Evolutionary conservation across 2,888 invertebrate species (phyloP), one percentile per base, ranked within the genome.

Genomic region (Ophioninae sp.): DNA sequence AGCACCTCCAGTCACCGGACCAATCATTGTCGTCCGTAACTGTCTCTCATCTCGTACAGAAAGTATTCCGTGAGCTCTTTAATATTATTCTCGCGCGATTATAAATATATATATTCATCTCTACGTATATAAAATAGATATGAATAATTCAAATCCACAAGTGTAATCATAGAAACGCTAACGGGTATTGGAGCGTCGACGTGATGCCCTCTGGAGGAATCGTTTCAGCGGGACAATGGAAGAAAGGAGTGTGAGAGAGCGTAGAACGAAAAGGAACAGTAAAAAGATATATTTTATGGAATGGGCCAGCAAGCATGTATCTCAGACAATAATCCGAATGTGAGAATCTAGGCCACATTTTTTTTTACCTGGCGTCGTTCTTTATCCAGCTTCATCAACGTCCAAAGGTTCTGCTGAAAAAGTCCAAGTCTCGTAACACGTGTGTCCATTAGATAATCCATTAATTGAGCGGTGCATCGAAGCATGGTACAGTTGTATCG

Each of bases 291-390:
- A 59, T 59, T n/a, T 7, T 61, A 17, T 0, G 39, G 59, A 59
- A 72, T 41, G 22, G 59, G 7, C 22, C 22, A 59, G 77, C n/a
- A 71, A 78, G 37, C 64, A 63, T 71, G 20, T n/a, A 64, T 17
- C 44, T 13, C 56, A 71, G 51, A 71, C 59, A 71, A 71, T 71
- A 56, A 56, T 71, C 64, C 56, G 39, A 56, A 58, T 37, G 78
- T 13, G 59, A 1, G 22, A 71, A 71, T 71, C 51, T 64, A 39
- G 78, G 71, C 37, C 71, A 23, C 64, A n/a, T 71, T 23, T 69
- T 71, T 56, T 30, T 10, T 10, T 3, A 51, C 10, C 44, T 13
- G 10, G 44, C 20, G 64, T 64, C 63, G 23, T 23, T 30, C 17
- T 72, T 39, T 39, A 5, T 41, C 51, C 13, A 56, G 6, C 20